Base-by-base conservation (phyloP, 1,140 invertebrate genomes). In the Anoplophora glabripennis region DNA sequence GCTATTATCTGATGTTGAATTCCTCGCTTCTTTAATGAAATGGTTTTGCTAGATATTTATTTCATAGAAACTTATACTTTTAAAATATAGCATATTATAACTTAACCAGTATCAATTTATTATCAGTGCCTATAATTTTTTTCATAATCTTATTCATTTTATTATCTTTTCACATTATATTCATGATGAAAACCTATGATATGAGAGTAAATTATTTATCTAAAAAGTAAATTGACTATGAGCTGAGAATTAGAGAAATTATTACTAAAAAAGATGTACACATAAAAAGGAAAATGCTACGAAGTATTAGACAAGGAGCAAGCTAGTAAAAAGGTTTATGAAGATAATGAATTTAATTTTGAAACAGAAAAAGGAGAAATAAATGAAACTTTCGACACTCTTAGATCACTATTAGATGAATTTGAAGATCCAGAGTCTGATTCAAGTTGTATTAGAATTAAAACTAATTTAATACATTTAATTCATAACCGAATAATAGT, bases 391-490 rank as follows among this genome's bases (percentile, higher is more conserved):
- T 35, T 37, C n/a, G 11, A 8, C 10, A n/a, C n/a, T 8, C 10
- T 51, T 15, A 51, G n/a, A 18, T 12, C 48, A n/a, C 34, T 15
- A 51, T 51, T 51, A 15, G n/a, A 34, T 51, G 48, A 51, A 34
- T 51, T 51, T 51, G 15, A n/a, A 8, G 48, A 21, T 34, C 48
- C 48, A 14, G 48, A 51, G 34, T 34, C 11, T 37, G 48, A 51
- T 51, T 51, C 48, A 33, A 7, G 4, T 12, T 51, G n/a, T 37
- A 18, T 34, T 8, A 34, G 48, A 51, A 51, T 51, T 35, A 11
- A 21, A 34, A 34, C 48, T n/a, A 34, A 21, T 11, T 12, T 51
- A 12, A 51, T 51, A 34, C n/a, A 51, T 51, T 9, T 51, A 9
- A 51, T 21, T 12, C 34, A 51, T 33, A 51, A 28, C 34, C 28